Evolutionary conservation across 2,888 invertebrate species (phyloP).

Genomic region (Cerastis rubricosa): DNA sequence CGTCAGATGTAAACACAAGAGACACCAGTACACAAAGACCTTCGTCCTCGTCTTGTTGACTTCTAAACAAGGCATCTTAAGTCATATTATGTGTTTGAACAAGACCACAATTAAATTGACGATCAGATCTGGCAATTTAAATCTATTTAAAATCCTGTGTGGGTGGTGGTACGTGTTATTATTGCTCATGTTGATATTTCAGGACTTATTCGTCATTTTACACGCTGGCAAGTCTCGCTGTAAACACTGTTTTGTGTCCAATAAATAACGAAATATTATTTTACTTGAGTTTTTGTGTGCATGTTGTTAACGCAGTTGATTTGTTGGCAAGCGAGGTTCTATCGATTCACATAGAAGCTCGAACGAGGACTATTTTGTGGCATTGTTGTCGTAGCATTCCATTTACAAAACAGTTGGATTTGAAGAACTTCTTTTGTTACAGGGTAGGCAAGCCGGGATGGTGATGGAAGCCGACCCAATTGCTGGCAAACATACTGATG

Average conservation of each 20-base stretch:
- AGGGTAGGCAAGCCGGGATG: slow-evolving; percentile 81
- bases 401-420: slow-evolving; percentile 18
- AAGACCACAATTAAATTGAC: slow-evolving; percentile 51
- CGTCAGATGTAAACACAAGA: slow-evolving; percentile 59
- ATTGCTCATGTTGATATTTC: slow-evolving; percentile 75
- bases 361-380: slow-evolving; percentile 26
- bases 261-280: slow-evolving; percentile 64
- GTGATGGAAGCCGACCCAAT: slow-evolving; percentile 88
- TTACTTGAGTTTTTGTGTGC: slow-evolving; percentile 59
- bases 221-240: slow-evolving; percentile 72
- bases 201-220: slow-evolving; percentile 78
- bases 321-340: slow-evolving; percentile 42
- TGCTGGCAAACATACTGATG: slow-evolving; percentile 84
- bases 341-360: slow-evolving; percentile 40
- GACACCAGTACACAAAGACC: slow-evolving; percentile 67
- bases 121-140: slow-evolving; percentile 47
- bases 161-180: slow-evolving; percentile 77
- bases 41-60: slow-evolving; percentile 42
- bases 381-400: not conserved
- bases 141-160: slow-evolving; percentile 80
- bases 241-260: slow-evolving; percentile 72
- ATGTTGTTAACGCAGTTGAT: slow-evolving; percentile 69
- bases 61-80: slow-evolving; percentile 44
- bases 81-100: slow-evolving; percentile 25
- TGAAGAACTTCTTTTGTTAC: slow-evolving; percentile 70